Percentiles rank a stretch among this genome's conserved stretches.
Evolutionary conservation across 2,888 invertebrate genomes (phyloP).

Genomic region (Ochropacha duplaris): DNA sequence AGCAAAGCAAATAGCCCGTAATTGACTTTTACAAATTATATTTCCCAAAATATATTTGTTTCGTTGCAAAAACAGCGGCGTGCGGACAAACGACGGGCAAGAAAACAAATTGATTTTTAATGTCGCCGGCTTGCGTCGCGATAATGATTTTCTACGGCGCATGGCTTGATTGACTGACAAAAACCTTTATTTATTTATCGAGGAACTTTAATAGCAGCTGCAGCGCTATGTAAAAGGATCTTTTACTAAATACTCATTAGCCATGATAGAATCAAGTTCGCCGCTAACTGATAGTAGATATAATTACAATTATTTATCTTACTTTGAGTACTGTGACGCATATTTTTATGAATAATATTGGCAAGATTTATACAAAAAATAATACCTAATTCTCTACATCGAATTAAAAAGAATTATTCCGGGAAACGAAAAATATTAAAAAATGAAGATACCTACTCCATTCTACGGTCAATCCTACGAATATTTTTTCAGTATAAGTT

Average conservation of each 20-base stretch:
- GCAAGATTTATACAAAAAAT: no score
- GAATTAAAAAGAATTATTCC: no score
- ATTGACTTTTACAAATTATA: conserved; percentile 50
- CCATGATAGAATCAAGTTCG: conserved; percentile 43
- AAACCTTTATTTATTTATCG: conserved; percentile 44
- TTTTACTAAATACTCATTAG: conserved; percentile 38
- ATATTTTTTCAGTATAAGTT: no score
- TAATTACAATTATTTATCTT: conserved; percentile 25
- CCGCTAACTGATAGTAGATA: conserved; percentile 36
- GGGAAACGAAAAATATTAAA: no score
- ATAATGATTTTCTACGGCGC: conserved; percentile 52
- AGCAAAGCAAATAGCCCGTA: conserved; percentile 37
- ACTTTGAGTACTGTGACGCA: conserved; percentile 9
- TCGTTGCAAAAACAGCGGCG: conserved; percentile 42
- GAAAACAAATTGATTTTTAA: conserved; percentile 75
- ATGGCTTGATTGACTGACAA: conserved; percentile 45
- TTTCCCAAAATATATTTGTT: conserved; percentile 44
- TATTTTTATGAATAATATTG: conserved; percentile 8
- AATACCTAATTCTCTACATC: no score
- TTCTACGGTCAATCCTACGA: no score
- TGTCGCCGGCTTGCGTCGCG: conserved; percentile 50
- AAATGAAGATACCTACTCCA: no score
- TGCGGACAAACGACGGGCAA: conserved; percentile 35
- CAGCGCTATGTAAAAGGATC: conserved; percentile 39
- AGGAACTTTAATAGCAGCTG: conserved; percentile 45